Base-by-base conservation (phyloP, 92 coral and sea anemone species). In the Phenganax stokvisi region DNA sequence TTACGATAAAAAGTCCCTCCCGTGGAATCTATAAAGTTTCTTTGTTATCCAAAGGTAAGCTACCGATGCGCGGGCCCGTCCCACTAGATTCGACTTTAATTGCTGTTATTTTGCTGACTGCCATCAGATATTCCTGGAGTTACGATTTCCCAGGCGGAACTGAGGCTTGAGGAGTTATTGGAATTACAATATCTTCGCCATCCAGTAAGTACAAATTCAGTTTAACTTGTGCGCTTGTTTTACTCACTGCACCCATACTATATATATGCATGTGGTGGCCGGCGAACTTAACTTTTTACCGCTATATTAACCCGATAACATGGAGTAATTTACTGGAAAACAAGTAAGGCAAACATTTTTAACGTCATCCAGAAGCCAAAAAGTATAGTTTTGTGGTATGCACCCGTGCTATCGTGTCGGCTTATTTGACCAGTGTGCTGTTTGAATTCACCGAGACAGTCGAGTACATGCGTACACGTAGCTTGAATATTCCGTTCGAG, bases 11-110 rank as follows among this genome's bases (percentile, higher is more conserved):
- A 9, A 90, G 90, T n/a, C 91, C 98, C 1, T 89, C 90, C 74
- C 98, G 96, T 71, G 98, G 98, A 72, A 90, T 92, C 10, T 94
- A 94, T 84, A 89, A 93, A 75, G 89, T 94, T 25, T 72, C 90
- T 61, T 83, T 94, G 83, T 88, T 84, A 80, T 90, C 86, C 80
- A 87, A 89, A 94, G 97, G 98, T 91, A 82, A 84, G 58, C 16
- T 57, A 9, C 55, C 0, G 6, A 12, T n/a, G 8, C 11, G 51
- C 53, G 8, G 6, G 27, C n/a, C 1, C 47, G 20, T 10, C 16
- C 12, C 28, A 16, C 30, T 67, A 67, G 73, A 16, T 67, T 16
- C 30, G 73, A 11, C 17, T 28, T 67, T 13, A 11, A 67, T 37
- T 67, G 3, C 12, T 16, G 28, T 44, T 69, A 30, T 69, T 12